phyloP scores from a whole-genome alignment of 2,113 vertebrate species.

The Tiliqua scincoides region DNA sequence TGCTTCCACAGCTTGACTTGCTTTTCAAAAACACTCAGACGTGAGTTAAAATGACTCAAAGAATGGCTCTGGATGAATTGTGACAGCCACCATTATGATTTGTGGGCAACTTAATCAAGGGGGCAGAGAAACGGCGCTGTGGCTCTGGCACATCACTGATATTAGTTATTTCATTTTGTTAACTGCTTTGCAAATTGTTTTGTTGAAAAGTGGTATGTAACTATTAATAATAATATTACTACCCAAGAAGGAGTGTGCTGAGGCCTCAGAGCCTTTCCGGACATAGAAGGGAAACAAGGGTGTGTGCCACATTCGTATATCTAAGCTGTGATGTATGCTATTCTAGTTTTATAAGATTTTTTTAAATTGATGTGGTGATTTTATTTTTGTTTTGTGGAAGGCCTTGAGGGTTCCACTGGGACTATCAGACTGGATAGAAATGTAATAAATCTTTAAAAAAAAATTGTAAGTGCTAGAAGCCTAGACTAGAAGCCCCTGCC shows the following conservation, averaged over 20 bases:
- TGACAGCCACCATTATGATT: no score
- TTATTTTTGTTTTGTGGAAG: background rate
- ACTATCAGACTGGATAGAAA: background rate
- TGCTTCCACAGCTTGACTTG: no score
- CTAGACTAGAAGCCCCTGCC: background rate
- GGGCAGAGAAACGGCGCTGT: no score
- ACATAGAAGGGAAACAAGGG: background rate
- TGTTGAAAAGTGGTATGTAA: no score
- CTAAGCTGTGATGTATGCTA: background rate
- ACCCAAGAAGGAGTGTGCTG: background rate
- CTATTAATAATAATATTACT: no score
- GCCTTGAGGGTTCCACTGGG: background rate
- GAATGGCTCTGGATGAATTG: no score
- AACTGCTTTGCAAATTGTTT: no score
- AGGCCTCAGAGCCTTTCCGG: background rate
- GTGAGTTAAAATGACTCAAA: no score
- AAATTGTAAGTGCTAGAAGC: background rate
- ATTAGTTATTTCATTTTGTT: no score
- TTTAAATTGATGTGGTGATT: background rate
- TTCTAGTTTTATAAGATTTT: background rate
- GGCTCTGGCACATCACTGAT: no score
- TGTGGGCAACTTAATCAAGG: no score
- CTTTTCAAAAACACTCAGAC: no score
- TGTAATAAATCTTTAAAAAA: background rate
- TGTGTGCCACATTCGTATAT: background rate